A percentile compares a stretch with the other conserved stretches of the same genome.
phyloP scores from a whole-genome alignment of 2,113 vertebrate species.

The Rhinolophus sinicus region DNA sequence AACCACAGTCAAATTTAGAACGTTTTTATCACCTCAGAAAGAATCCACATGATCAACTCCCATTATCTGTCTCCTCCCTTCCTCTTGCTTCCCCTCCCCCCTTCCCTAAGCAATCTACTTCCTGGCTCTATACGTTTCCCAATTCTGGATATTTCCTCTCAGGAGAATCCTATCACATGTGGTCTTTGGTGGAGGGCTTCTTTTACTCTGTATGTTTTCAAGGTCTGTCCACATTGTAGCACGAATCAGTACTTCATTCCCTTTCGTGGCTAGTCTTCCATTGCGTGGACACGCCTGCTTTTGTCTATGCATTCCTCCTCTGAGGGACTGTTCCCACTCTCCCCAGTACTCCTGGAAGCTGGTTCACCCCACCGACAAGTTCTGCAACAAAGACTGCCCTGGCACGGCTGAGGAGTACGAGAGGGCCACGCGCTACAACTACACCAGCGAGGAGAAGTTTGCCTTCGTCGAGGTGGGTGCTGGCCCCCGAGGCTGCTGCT shows the following conservation, averaged over 20 bases:
- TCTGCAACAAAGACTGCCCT: constrained; percentile 99
- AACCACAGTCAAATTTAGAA: not conserved
- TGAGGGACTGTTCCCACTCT: not conserved
- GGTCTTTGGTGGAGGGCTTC: not conserved
- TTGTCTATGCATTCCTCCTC: accelerated
- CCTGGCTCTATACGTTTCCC: not conserved
- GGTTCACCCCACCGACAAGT: constrained; percentile 99
- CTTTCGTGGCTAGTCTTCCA: not conserved
- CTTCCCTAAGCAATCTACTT: not conserved
- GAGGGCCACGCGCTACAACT: constrained; percentile 97
- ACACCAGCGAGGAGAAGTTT: constrained; percentile 99
- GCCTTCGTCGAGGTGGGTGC: constrained; percentile 95
- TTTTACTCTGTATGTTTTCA: not conserved
- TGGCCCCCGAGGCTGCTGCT: accelerated
- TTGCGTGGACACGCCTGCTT: accelerated
- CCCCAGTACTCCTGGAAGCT: constrained; percentile 98
- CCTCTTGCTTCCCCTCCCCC: too few species aligned
- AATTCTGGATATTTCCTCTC: not conserved
- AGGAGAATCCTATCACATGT: not conserved
- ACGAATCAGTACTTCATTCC: not conserved
- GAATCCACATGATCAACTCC: not conserved
- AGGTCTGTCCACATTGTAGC: not conserved
- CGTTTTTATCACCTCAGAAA: not conserved
- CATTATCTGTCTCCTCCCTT: not conserved
- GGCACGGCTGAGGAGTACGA: constrained; percentile 98